phyloP scores from a whole-genome alignment of 2,888 invertebrate species.

The Conchocele bisecta region DNA sequence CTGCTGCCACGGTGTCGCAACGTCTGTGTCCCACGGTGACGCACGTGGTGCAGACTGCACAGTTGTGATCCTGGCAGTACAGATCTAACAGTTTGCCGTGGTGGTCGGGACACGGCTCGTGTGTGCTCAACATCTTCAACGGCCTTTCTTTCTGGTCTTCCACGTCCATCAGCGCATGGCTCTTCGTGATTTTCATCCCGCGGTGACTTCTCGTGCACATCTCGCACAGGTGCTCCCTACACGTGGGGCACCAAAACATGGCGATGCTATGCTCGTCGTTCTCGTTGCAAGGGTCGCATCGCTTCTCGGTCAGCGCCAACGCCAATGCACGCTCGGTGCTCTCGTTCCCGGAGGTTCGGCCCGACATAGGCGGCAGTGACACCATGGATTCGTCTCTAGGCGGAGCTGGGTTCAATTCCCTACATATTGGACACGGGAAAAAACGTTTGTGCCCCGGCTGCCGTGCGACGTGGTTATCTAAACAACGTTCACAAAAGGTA shows the following conservation, averaged over 20 bases:
- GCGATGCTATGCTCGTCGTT: slow-evolving; percentile 43
- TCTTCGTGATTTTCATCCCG: slow-evolving; percentile 54
- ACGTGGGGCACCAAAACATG: slow-evolving; percentile 56
- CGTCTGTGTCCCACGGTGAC: slow-evolving; percentile 45
- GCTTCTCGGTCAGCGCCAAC: slow-evolving; percentile 39
- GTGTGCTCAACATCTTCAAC: slow-evolving; percentile 36
- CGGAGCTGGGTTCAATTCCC: slow-evolving; percentile 41
- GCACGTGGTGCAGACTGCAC: slow-evolving; percentile 49
- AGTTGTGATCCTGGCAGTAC: slow-evolving; percentile 54
- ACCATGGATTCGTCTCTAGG: slow-evolving; percentile 19
- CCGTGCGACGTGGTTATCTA: slow-evolving; percentile 52
- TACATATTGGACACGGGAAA: slow-evolving; percentile 54
- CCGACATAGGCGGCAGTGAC: slow-evolving; percentile 34
- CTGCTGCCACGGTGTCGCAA: slow-evolving; percentile 45
- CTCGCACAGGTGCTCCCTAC: slow-evolving; percentile 51
- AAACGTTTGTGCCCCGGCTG: slow-evolving; percentile 45
- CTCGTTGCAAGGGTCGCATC: slow-evolving; percentile 52
- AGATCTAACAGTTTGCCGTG: slow-evolving; percentile 50
- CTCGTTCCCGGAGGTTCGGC: slow-evolving; percentile 34
- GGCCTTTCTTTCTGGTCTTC: slow-evolving; percentile 45
- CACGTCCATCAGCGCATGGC: slow-evolving; percentile 53
- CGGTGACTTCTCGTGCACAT: slow-evolving; percentile 56
- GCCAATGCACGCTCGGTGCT: slow-evolving; percentile 19
- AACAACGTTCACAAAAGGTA: slow-evolving; percentile 55
- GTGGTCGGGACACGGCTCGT: slow-evolving; percentile 53